Evolutionary conservation across 2,113 vertebrate genomes (phyloP), one percentile per base, ranked within the genome.

Genomic region (Datnioides undecimradiatus): DNA sequence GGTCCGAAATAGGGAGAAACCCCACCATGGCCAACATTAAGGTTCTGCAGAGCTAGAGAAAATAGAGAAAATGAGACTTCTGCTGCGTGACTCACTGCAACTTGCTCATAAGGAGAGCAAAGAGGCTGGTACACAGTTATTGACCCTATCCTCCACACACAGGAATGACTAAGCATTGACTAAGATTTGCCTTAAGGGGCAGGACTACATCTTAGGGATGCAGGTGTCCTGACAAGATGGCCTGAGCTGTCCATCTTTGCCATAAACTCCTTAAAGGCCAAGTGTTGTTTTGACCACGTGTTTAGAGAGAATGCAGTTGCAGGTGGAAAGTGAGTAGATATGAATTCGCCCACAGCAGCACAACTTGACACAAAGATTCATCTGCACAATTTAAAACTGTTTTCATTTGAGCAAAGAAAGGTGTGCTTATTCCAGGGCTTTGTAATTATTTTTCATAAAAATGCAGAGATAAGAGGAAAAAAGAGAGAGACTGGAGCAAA

Each of bases 11-110:
- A 68, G 68, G 48, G 83, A 78, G 80, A 90, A 90, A 69, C 86
- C 87, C 90, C 80, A 19, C 80, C 79, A 88, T 21, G 81, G 76
- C 52, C 36, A 82, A 87, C 85, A 90, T 89, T 89, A 83, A n/a
- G 8, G 51, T 76, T 85, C 73, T 67, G 60, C 82, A 76, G 76
- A n/a, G 67, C 74, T 52, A 9, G 48, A 69, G 79, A n/a, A n/a
- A n/a, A n/a, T n/a, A n/a, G n/a, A n/a, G n/a, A 58, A 84, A 86
- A 90, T 81, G 52, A 77, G 73, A 46, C 83, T 73, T 78, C 80
- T 58, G 77, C 75, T 43, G 71, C 55, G 77, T 46, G 70, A 74
- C 62, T 80, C 48, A 38, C 40, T 64, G 54, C 33, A 60, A 69
- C 55, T 60, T 40, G 31, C 64, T 67, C 49, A 59, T 33, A 67